Base-by-base conservation (phyloP, 1,140 invertebrate species). In the Harpegnathos saltator region DNA sequence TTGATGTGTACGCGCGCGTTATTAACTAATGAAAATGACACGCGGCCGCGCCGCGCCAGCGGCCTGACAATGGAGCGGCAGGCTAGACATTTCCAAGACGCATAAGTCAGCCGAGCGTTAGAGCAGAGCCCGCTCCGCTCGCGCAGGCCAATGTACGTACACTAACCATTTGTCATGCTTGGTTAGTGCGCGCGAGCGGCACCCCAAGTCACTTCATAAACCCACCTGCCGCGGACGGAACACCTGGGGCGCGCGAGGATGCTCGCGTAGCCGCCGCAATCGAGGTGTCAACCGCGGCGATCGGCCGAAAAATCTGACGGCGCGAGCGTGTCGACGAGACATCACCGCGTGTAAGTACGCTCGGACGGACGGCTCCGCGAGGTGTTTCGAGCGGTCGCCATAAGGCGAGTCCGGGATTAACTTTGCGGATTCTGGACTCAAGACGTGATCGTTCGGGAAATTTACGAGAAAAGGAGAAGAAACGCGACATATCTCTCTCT, bases 161-260 rank as follows among this genome's bases (percentile, higher is more conserved):
- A 74, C 78, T 69, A 85, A 83, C 72, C 87, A 85, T 88, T 89
- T 88, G 87, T 89, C 87, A 88, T 83, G 86, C 58, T 88, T 85
- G 80, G 83, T 88, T 88, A 83, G 77, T 77, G 58, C 86, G 50
- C 69, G 83, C 77, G 54, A 71, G 44, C 85, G 22, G 48, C 72
- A 82, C 66, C 75, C 87, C 58, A 85, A 72, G 85, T 78, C 68
- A 89, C 85, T 87, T 85, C 82, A 87, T 89, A 89, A 89, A 89
- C 82, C 69, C 71, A 68, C 38, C 38, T 44, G 48, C 75, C 65
- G 17, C 48, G 69, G 38, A 71, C 24, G 48, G 84, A 85, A 89
- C 87, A 89, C 88, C 87, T 89, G 85, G 85, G 38, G 82, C 73
- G 88, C 77, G 50, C 58, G 69, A 83, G 71, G 82, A 89, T 83